Percentiles rank a stretch among this genome's conserved stretches.
These are phyloP conservation scores for Ataeniobius toweri DNA, from an alignment of 2,797 vertebrate species.

Conservation along the genomic window DNA sequence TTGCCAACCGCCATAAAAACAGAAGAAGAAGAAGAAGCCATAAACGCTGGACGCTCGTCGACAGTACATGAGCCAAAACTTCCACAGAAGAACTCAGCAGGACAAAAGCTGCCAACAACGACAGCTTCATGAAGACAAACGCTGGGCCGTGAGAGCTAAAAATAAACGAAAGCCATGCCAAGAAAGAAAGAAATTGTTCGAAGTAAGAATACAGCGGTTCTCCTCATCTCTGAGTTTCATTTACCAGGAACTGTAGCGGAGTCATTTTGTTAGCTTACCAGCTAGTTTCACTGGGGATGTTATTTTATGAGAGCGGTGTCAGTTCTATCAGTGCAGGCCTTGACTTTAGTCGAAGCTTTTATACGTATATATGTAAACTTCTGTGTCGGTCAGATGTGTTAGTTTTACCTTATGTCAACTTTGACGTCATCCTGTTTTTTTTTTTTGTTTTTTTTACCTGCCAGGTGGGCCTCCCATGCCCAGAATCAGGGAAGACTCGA, in stretches of 20 bases:
- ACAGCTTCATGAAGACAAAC: not conserved
- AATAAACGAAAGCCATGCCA: constrained; percentile 31
- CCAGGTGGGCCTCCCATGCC: constrained; percentile 19
- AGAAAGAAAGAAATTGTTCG: constrained; percentile 17
- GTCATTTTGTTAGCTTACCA: constrained; percentile 19
- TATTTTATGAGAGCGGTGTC: not conserved
- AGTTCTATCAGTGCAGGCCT: no score
- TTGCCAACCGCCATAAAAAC: no score
- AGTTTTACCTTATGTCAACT: not conserved
- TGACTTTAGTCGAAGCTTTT: not conserved
- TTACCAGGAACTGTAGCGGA: constrained; percentile 17
- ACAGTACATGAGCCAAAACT: not conserved
- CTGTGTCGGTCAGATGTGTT: not conserved
- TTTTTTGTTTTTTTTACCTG: not conserved
- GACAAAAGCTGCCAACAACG: no score
- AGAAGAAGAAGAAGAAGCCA: not conserved
- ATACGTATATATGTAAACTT: not conserved
- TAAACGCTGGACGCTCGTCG: not conserved
- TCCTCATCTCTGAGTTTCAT: constrained; percentile 23
- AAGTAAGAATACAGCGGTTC: constrained; percentile 34
- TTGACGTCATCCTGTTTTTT: not conserved
- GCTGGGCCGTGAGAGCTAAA: not conserved
- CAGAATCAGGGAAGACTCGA: constrained; percentile 31
- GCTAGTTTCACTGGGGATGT: not conserved
- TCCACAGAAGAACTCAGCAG: not conserved